Base-by-base conservation (phyloP, 2,888 invertebrate genomes). In the Tachina fera region DNA sequence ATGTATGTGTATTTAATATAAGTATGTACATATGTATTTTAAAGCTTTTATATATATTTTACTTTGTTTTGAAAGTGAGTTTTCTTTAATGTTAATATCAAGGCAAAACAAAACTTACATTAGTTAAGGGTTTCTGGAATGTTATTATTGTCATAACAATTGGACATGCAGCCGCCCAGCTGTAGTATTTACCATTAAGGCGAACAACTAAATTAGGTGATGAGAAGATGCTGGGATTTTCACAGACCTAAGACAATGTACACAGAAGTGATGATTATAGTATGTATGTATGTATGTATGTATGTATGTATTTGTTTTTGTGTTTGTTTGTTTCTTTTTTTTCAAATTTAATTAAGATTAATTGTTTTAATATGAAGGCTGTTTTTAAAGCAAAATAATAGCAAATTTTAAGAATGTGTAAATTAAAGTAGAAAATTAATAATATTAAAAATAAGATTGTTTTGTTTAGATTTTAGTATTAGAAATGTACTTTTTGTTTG, bases 151-250 rank as follows among this genome's bases (percentile, higher is more conserved):
- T 97, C 91, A 98, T 95, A 89, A 99, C 95, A 91, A 98, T 95
- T 60, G 98, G 97, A 84, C 97, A 96, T 88, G 98, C 99, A 88
- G 96, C 96, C 88, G 96, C 94, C 98, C 98, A 98, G 90, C 96
- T 97, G 94, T 97, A 96, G 93, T 96, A 97, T 93, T 98, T 97
- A 89, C 96, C 96, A 91, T 96, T 96, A 87, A 98, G 95, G 90
- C 97, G 95, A 89, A 98, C 96, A 87, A 98, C 96, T 89, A 98
- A 94, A 90, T 97, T 96, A 58, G 97, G 96, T 91, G 96, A 96
- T 89, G 96, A 95, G 87, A 97, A 94, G 88, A 97, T 92, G 87
- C 94, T 94, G 72, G 97, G 96, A 92, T 97, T 96, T 88, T 94
- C 93, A 91, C 95, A 95, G 87, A 95, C 93, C 93, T 93, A 90